These are phyloP conservation scores for Contarinia nasturtii DNA, from an alignment of 1,140 invertebrate species.

Conservation along the genomic window DNA sequence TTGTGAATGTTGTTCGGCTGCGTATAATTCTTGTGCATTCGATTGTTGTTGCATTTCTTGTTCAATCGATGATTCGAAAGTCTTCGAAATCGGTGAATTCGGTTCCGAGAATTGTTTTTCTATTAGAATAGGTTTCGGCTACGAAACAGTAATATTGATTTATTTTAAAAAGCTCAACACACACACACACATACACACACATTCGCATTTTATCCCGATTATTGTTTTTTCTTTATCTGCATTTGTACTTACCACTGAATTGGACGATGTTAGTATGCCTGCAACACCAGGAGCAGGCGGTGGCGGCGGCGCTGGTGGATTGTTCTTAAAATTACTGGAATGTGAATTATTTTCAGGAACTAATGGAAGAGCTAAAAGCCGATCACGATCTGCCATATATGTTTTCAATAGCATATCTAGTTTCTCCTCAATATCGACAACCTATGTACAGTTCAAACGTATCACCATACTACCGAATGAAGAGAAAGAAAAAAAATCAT, in stretches of 20 bases:
- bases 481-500: too few species aligned
- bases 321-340: constrained; percentile 21
- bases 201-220: neutral
- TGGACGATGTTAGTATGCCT: neutral
- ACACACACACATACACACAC: neutral
- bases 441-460: constrained; percentile 38
- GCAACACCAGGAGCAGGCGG: constrained; percentile 1
- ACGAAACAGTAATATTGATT: neutral
- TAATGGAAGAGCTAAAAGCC: constrained; percentile 31
- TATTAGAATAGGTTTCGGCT: constrained; percentile 39
- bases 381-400: constrained; percentile 75
- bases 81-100: constrained; percentile 38
- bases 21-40: too few species aligned
- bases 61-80: constrained; percentile 5
- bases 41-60: neutral
- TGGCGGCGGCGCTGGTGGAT: constrained; percentile 12
- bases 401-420: constrained; percentile 82
- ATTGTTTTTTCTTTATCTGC: too few species aligned
- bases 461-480: too few species aligned
- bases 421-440: constrained; percentile 85
- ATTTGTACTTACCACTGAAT: neutral
- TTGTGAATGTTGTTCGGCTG: too few species aligned
- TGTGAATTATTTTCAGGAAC: constrained; percentile 18
- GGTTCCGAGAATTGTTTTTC: constrained; percentile 63
- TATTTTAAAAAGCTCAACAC: neutral